These are phyloP conservation scores for Oreochromis tanganicae DNA, from an alignment of 2,113 vertebrate species.

Conservation along the genomic window DNA sequence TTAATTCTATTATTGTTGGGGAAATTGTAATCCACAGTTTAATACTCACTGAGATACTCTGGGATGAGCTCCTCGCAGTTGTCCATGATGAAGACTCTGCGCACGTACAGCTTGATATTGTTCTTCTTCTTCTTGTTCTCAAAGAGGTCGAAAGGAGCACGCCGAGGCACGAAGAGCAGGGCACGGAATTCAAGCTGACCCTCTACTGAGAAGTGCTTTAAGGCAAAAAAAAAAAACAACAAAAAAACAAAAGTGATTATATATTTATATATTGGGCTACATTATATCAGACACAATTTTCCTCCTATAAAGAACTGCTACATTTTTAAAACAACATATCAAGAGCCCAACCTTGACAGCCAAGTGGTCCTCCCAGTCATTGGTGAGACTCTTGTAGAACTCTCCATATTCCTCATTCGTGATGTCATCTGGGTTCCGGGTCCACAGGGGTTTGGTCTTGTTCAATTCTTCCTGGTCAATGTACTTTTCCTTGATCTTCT, in stretches of 20 bases:
- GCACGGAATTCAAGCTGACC: constrained; percentile 93
- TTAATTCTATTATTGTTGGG: not conserved
- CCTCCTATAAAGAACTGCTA: not conserved
- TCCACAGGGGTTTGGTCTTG: constrained; percentile 87
- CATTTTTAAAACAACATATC: not conserved
- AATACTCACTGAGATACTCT: constrained; percentile 90
- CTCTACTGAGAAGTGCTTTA: constrained; percentile 96
- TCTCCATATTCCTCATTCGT: constrained; percentile 93
- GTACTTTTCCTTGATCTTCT: constrained; percentile 83
- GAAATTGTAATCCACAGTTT: not conserved
- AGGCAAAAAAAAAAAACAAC: not conserved
- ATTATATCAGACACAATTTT: not conserved
- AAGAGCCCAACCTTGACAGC: constrained; percentile 73
- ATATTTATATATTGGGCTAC: not conserved
- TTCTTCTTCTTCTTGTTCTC: constrained; percentile 96
- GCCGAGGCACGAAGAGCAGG: constrained; percentile 87
- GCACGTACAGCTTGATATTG: constrained; percentile 93
- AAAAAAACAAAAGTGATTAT: not conserved
- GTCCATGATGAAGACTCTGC: constrained; percentile 98
- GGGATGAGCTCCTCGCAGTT: constrained; percentile 96
- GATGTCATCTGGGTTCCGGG: constrained; percentile 92
- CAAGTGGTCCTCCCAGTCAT: constrained; percentile 80
- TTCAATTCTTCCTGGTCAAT: constrained; percentile 79
- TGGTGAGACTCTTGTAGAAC: constrained; percentile 93
- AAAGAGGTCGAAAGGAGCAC: constrained; percentile 91